phyloP scores from a whole-genome alignment of 2,113 vertebrate genomes.

The Chloropsis cyanopogon region DNA sequence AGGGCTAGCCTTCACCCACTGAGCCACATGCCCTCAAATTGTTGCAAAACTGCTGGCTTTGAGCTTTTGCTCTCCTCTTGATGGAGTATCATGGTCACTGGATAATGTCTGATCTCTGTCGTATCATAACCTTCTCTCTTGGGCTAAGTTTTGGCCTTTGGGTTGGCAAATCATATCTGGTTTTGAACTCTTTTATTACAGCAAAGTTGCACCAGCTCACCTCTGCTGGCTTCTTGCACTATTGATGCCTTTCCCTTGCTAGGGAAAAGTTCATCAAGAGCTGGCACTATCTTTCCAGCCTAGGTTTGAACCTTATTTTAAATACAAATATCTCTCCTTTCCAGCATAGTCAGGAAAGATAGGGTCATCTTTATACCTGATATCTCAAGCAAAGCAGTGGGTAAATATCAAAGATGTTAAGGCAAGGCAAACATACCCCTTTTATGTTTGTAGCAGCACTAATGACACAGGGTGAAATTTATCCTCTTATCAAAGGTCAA shows the following conservation, averaged over 20 bases:
- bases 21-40: rapidly evolving
- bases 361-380: conserved; percentile 52
- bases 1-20: not conserved
- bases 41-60: not conserved
- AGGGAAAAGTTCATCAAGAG: conserved; percentile 1
- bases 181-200: conserved; percentile 18
- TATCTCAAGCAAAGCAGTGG: conserved; percentile 45
- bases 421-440: conserved; percentile 47
- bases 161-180: not conserved
- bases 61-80: not conserved
- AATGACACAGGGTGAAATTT: conserved; percentile 58
- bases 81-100: not conserved
- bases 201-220: conserved; percentile 28
- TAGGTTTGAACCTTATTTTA: conserved; percentile 35
- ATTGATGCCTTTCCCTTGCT: not conserved
- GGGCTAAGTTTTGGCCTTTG: not conserved
- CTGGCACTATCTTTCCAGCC: not conserved
- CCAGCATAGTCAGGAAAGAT: conserved; percentile 18
- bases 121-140: not conserved
- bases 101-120: not conserved
- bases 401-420: conserved; percentile 58
- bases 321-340: conserved; percentile 35
- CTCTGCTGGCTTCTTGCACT: not conserved
- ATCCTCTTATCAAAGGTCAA: conserved; percentile 60
- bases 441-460: conserved; percentile 53